phyloP scores from a whole-genome alignment of 2,797 vertebrate genomes.

The Leuciscus waleckii region DNA sequence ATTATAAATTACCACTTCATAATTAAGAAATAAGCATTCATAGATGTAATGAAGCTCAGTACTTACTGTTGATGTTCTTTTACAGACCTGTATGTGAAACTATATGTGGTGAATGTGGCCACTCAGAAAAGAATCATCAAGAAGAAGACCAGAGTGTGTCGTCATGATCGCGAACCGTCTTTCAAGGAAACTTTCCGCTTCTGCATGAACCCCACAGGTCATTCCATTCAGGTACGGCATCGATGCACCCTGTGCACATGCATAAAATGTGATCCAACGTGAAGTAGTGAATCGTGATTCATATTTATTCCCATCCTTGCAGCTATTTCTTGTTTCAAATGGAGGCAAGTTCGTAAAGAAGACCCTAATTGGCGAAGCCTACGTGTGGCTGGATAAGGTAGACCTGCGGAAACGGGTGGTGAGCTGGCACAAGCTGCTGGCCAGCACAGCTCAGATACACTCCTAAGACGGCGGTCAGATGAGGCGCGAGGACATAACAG shows the following conservation, averaged over 20 bases:
- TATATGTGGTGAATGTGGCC: conserved; percentile 95
- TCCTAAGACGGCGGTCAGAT: conserved; percentile 71
- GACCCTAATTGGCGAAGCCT: conserved; percentile 97
- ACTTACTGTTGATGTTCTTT: conserved; percentile 18
- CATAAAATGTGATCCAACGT: neutral
- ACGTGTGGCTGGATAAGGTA: conserved; percentile 98
- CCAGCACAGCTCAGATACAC: conserved; percentile 91
- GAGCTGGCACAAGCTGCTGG: conserved; percentile 98
- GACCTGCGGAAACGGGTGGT: conserved; percentile 97
- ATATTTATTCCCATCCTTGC: conserved; percentile 14
- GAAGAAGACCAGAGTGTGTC: conserved; percentile 98
- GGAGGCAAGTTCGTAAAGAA: conserved; percentile 99
- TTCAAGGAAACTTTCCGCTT: conserved; percentile 99
- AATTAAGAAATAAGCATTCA: neutral
- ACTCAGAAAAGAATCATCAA: conserved; percentile 98
- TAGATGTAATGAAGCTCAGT: neutral
- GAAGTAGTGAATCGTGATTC: neutral
- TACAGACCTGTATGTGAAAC: conserved; percentile 96
- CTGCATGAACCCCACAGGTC: conserved; percentile 93
- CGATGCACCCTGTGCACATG: neutral
- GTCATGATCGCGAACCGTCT: conserved; percentile 95
- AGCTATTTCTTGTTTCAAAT: conserved; percentile 97
- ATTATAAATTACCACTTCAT: neutral
- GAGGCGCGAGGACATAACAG: conserved; percentile 9
- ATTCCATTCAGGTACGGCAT: conserved; percentile 90